Percentiles rank a stretch among this genome's conserved stretches.
Conservation (phyloP, 1,140 invertebrate genomes). For the Diorhabda elongata region DNA sequence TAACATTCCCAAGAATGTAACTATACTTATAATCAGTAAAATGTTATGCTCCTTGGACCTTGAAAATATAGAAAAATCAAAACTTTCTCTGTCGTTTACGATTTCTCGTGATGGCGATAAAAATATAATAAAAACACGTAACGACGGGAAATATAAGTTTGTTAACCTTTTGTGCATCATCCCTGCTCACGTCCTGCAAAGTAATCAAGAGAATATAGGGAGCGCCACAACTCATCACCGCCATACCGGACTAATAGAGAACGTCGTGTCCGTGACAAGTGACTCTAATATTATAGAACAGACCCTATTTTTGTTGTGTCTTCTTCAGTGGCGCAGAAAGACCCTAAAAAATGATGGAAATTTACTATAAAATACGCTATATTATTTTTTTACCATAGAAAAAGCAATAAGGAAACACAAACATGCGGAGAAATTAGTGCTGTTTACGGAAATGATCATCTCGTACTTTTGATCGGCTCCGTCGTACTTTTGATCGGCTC, state of each 20-base stretch:
- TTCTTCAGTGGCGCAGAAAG: conserved; percentile 12
- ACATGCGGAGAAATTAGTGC: too few species aligned
- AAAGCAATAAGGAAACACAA: too few species aligned
- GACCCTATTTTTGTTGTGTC: conserved; percentile 9
- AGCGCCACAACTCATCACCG: conserved; percentile 11
- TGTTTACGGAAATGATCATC: too few species aligned
- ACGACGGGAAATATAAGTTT: conserved; percentile 11
- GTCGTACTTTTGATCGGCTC: too few species aligned
- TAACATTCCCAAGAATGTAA: background rate
- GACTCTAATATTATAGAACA: conserved; percentile 26
- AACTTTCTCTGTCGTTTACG: too few species aligned
- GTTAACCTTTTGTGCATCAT: conserved; percentile 6
- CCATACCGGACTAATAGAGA: conserved; percentile 23
- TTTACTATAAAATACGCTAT: too few species aligned
- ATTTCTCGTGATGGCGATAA: background rate
- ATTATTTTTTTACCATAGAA: too few species aligned
- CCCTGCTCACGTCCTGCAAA: conserved; percentile 6
- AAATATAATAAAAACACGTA: conserved; percentile 10
- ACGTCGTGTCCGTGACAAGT: conserved; percentile 28
- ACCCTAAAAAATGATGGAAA: too few species aligned
- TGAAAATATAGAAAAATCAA: background rate
- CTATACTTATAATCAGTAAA: background rate
- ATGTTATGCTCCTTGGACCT: background rate
- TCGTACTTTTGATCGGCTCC: too few species aligned
- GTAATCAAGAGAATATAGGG: conserved; percentile 15